phyloP scores from a whole-genome alignment of 2,113 vertebrate genomes.

The Mormyrus iriodes region DNA sequence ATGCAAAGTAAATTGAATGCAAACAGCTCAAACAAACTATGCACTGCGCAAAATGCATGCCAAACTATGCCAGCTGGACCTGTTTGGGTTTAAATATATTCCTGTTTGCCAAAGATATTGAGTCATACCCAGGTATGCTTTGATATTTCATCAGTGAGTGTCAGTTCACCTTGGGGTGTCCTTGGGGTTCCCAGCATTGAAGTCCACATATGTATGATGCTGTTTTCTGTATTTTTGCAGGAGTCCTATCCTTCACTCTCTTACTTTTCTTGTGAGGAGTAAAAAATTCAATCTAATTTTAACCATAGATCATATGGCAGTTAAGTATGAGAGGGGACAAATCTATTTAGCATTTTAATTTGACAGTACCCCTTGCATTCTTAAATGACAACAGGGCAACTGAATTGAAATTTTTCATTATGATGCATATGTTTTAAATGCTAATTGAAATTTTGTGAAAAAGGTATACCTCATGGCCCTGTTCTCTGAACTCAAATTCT shows the following conservation, averaged over 20 bases:
- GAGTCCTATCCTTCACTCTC: background rate
- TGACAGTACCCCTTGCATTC: background rate
- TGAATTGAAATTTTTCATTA: background rate
- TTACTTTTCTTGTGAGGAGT: background rate
- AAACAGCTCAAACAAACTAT: background rate
- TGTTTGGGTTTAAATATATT: conserved; percentile 35
- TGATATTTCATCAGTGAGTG: background rate
- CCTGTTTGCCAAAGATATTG: conserved; percentile 40
- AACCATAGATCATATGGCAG: conserved; percentile 33
- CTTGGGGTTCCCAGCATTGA: background rate
- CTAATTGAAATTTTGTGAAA: background rate
- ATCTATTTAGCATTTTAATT: background rate
- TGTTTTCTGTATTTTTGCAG: background rate
- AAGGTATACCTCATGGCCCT: background rate
- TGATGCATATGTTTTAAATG: conserved; percentile 11
- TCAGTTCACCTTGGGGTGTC: background rate
- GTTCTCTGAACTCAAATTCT: background rate
- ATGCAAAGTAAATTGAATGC: background rate
- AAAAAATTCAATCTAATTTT: background rate
- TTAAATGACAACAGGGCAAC: background rate
- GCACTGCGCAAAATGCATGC: background rate
- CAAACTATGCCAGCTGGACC: conserved; percentile 17
- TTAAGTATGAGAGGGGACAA: conserved; percentile 15
- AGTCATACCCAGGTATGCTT: conserved; percentile 30
- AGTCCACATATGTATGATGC: background rate